Percentiles rank a stretch among this genome's conserved stretches.
Conservation (phyloP, 2,888 invertebrate genomes). For the Branchinecta sandiegonensis region DNA sequence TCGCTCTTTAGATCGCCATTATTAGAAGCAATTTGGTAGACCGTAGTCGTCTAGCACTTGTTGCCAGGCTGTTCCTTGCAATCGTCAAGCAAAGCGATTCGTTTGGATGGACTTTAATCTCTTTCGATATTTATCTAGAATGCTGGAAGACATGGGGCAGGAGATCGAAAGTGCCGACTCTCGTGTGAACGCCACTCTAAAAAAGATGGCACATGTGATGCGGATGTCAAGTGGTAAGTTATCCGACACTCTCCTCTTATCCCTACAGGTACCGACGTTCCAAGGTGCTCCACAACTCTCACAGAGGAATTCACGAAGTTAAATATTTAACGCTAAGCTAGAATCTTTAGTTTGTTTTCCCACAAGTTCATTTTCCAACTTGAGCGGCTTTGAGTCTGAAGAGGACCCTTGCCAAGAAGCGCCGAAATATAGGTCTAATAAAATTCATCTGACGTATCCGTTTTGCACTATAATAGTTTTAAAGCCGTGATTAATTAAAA, state of each 20-base stretch:
- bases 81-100: neutral
- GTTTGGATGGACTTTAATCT: neutral
- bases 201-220: constrained; percentile 89
- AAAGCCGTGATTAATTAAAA: too few species aligned
- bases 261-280: constrained; percentile 14
- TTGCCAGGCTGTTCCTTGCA: too few species aligned
- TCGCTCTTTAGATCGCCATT: constrained; percentile 19
- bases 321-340: too few species aligned
- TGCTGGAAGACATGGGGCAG: constrained; percentile 92
- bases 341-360: too few species aligned
- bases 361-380: too few species aligned
- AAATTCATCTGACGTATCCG: too few species aligned
- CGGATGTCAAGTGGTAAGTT: constrained; percentile 88
- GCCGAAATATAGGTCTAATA: too few species aligned
- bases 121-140: constrained; percentile 44
- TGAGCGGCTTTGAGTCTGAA: too few species aligned
- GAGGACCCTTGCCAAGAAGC: too few species aligned
- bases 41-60: too few species aligned
- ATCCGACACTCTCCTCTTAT: neutral
- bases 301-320: too few species aligned
- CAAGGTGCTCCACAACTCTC: neutral
- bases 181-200: constrained; percentile 83
- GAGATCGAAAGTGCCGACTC: constrained; percentile 89
- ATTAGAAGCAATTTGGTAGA: neutral
- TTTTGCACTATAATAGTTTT: too few species aligned